A percentile compares a stretch with the other conserved stretches of the same genome.
Conservation (phyloP, 2,113 vertebrate species). For the Rhinoptilus africanus region DNA sequence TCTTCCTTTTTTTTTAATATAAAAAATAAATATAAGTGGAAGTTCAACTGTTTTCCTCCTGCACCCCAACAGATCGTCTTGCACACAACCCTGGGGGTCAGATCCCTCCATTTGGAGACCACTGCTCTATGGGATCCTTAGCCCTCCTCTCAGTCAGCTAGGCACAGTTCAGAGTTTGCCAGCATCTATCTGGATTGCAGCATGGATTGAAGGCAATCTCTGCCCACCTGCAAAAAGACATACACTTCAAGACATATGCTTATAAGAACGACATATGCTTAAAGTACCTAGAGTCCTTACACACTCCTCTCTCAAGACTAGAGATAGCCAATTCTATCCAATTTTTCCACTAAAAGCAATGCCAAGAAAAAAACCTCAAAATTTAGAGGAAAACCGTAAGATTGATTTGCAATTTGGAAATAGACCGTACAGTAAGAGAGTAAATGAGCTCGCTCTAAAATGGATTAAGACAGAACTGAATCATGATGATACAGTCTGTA, state of each 20-base stretch:
- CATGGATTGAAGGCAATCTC: background rate
- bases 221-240: background rate
- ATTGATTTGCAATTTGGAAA: slow-evolving; percentile 47
- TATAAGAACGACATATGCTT: background rate
- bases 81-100: background rate
- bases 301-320: background rate
- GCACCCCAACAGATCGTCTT: fast-evolving
- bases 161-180: background rate
- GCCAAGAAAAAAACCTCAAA: background rate
- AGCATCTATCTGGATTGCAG: background rate
- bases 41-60: background rate
- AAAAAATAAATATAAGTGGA: background rate
- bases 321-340: background rate
- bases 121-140: background rate
- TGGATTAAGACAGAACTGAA: slow-evolving; percentile 31
- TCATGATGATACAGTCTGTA: background rate
- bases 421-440: background rate
- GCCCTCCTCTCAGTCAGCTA: background rate
- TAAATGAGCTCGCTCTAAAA: slow-evolving; percentile 20
- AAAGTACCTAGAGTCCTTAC: background rate
- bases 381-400: background rate
- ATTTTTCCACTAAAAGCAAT: background rate
- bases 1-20: background rate
- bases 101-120: background rate
- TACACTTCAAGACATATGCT: background rate